Evolutionary conservation across 2,888 invertebrate genomes (phyloP).

Genomic region (Protodeltote pygarga): DNA sequence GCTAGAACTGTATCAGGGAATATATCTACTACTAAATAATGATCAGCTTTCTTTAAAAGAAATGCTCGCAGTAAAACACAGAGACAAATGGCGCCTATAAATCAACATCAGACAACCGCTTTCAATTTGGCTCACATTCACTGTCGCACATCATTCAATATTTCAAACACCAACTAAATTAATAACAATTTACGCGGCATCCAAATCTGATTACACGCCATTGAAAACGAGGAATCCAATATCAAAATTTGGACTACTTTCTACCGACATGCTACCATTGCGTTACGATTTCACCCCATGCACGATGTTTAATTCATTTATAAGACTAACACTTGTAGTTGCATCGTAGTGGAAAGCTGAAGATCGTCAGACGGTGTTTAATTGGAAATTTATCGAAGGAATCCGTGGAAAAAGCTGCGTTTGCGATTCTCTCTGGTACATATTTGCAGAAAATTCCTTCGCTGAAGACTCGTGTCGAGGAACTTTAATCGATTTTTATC

Average conservation of each 20-base stretch:
- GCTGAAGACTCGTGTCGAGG: no score
- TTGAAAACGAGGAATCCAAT: conserved; percentile 21
- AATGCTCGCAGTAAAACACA: neutral
- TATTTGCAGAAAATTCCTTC: conserved; percentile 13
- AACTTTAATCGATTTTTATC: neutral
- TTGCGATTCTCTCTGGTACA: conserved; percentile 1
- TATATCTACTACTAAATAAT: neutral
- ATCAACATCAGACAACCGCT: conserved; percentile 6
- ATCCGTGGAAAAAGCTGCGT: conserved; percentile 29
- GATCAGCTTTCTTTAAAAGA: neutral
- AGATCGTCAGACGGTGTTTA: conserved; percentile 27
- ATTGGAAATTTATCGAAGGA: conserved; percentile 31
- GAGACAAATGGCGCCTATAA: neutral
- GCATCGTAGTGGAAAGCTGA: conserved; percentile 28
- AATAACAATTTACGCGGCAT: conserved; percentile 38
- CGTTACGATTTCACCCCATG: conserved; percentile 40
- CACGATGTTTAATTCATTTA: conserved; percentile 47
- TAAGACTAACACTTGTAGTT: conserved; percentile 17
- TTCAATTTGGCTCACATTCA: neutral
- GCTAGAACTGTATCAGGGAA: no score
- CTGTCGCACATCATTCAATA: conserved; percentile 7
- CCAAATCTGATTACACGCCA: conserved; percentile 30
- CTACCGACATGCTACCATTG: conserved; percentile 11
- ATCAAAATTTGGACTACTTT: conserved; percentile 38
- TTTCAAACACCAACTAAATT: conserved; percentile 12